A percentile compares a stretch with the other conserved stretches of the same genome.
phyloP scores from a whole-genome alignment of 1,140 invertebrate genomes.

The Microplitis mediator region DNA sequence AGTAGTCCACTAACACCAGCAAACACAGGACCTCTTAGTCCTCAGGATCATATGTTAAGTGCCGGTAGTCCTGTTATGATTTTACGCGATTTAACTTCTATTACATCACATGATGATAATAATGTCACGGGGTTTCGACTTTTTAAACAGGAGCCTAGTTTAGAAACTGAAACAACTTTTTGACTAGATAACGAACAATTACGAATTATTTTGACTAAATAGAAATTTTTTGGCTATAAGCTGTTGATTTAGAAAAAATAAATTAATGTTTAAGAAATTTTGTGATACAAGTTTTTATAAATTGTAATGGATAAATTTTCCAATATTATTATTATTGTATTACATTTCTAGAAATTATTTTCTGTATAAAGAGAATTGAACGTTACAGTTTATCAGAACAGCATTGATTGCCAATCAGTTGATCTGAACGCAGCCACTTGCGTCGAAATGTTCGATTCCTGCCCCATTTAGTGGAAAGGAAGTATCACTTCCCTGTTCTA shows the following conservation, averaged over 20 bases:
- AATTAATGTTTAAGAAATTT: no score
- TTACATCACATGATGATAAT: conserved; percentile 45
- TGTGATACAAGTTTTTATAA: no score
- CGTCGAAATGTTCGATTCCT: no score
- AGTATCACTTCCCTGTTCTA: no score
- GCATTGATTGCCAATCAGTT: no score
- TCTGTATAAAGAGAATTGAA: no score
- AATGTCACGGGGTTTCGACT: conserved; percentile 48
- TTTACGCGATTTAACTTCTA: conserved; percentile 51
- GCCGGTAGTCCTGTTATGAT: conserved; percentile 53
- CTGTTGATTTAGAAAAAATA: not conserved
- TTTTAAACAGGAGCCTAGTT: conserved; percentile 56
- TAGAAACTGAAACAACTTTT: conserved; percentile 55
- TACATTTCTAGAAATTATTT: no score
- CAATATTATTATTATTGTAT: no score
- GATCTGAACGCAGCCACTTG: no score
- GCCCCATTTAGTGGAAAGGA: no score
- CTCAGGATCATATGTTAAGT: conserved; percentile 53
- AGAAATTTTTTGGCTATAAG: not conserved
- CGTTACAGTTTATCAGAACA: no score
- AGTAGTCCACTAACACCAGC: conserved; percentile 55
- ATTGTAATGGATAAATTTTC: no score
- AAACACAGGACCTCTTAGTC: conserved; percentile 49
- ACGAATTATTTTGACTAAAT: conserved; percentile 12
- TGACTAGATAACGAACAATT: conserved; percentile 46